A percentile compares a stretch with the other conserved stretches of the same genome.
These are phyloP conservation scores for Oreohelix idahoensis DNA, from an alignment of 1,140 invertebrate genomes.

Conservation along the genomic window DNA sequence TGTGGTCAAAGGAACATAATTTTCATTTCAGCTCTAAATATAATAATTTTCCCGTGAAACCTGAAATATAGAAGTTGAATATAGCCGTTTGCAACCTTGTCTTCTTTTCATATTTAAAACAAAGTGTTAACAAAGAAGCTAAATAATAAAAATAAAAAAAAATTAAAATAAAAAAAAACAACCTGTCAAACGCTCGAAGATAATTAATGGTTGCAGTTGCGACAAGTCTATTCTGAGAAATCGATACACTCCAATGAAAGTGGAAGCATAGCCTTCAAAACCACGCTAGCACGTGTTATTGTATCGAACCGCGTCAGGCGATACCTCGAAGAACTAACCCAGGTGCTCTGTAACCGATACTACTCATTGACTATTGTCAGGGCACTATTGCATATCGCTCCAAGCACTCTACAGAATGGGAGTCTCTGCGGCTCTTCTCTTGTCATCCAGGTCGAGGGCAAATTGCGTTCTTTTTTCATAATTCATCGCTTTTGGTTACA, in stretches of 20 bases:
- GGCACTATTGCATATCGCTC: not conserved
- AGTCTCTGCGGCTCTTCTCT: not conserved
- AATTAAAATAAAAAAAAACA: not conserved
- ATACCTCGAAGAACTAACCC: not conserved
- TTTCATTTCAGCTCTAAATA: too few relatives aligned
- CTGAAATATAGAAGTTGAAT: too few relatives aligned
- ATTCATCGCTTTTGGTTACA: constrained; percentile 5
- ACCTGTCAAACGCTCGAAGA: not conserved
- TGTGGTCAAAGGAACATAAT: too few relatives aligned
- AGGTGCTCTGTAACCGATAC: constrained; percentile 13
- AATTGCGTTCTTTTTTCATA: constrained; percentile 3
- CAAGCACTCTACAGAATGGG: not conserved
- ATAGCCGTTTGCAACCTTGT: too few relatives aligned
- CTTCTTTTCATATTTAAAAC: too few relatives aligned
- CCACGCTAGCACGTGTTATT: not conserved
- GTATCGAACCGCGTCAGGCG: not conserved
- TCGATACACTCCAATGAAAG: not conserved
- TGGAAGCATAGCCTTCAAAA: not conserved
- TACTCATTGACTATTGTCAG: not conserved
- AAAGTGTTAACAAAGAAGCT: too few relatives aligned
- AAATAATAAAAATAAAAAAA: too few relatives aligned
- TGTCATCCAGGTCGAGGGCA: not conserved
- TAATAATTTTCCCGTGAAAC: too few relatives aligned
- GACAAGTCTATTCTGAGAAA: not conserved
- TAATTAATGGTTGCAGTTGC: not conserved